Conservation (phyloP, 2,888 invertebrate genomes). For the Drosophila buzzatii region DNA sequence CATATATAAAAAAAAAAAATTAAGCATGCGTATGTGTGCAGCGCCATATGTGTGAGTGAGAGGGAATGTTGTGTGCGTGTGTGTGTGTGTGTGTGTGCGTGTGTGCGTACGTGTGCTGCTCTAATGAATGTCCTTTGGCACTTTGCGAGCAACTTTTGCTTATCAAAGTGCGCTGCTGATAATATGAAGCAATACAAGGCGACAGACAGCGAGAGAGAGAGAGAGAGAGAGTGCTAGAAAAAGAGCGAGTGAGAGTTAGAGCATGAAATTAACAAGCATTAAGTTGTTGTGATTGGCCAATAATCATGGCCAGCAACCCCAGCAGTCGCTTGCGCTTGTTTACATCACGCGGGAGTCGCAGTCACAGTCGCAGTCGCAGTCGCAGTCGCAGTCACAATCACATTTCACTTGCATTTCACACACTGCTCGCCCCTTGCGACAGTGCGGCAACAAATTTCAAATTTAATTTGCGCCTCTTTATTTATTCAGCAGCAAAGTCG, state of each 20-base stretch:
- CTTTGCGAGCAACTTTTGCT: constrained; percentile 27
- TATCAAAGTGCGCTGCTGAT: constrained; percentile 17
- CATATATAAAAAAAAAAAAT: constrained; percentile 17
- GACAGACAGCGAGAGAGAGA: not conserved
- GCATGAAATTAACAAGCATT: constrained; percentile 17
- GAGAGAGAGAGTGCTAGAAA: not conserved
- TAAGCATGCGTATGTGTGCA: not conserved
- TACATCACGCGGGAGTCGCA: not conserved
- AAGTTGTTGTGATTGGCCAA: constrained; percentile 41
- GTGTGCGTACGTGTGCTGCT: not conserved
- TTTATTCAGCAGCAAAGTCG: constrained; percentile 63
- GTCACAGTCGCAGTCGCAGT: not conserved
- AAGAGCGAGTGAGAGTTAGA: fast-evolving
- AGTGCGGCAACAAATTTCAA: constrained; percentile 56
- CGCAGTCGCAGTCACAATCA: not conserved
- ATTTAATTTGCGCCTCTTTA: constrained; percentile 73
- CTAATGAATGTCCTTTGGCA: constrained; percentile 68
- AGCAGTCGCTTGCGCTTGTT: not conserved
- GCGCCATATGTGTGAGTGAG: too few species aligned
- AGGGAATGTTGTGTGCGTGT: not conserved
- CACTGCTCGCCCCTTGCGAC: not conserved
- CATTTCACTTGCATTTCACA: not conserved
- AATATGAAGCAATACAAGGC: not conserved
- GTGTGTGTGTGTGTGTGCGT: constrained; percentile 1
- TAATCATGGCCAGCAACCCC: constrained; percentile 33